Percentiles rank a stretch among this genome's conserved stretches.
phyloP scores from a whole-genome alignment of 1,140 invertebrate genomes.

The Hyposmocoma kahamanoa region DNA sequence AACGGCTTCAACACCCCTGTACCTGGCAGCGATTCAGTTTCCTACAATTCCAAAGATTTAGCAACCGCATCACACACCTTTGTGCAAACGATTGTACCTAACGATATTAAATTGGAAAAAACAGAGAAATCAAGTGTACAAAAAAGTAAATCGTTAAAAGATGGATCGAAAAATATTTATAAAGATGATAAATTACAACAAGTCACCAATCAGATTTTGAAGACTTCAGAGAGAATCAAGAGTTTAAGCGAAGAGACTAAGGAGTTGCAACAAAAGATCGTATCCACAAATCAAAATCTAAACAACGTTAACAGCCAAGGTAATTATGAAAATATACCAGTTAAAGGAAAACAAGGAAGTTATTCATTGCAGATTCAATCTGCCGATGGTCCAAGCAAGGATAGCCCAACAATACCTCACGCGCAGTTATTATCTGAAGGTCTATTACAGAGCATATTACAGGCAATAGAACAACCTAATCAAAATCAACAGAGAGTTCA shows the following conservation, averaged over 20 bases:
- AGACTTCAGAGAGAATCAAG: slow-evolving; percentile 54
- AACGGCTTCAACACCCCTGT: slow-evolving; percentile 37
- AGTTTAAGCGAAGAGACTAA: slow-evolving; percentile 56
- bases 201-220: slow-evolving; percentile 50
- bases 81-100: slow-evolving; percentile 39
- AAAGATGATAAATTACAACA: slow-evolving; percentile 38
- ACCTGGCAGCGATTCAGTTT: slow-evolving; percentile 38
- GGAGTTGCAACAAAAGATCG: slow-evolving; percentile 58
- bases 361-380: slow-evolving; percentile 85
- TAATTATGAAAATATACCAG: slow-evolving; percentile 71
- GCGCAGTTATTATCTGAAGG: slow-evolving; percentile 85
- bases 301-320: slow-evolving; percentile 22
- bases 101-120: slow-evolving; percentile 38
- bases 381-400: slow-evolving; percentile 64
- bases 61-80: slow-evolving; percentile 48
- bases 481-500: slow-evolving; percentile 24
- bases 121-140: slow-evolving; percentile 32
- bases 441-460: slow-evolving; percentile 83
- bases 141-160: slow-evolving; percentile 51
- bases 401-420: slow-evolving; percentile 72
- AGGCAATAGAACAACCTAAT: slow-evolving; percentile 57
- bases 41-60: slow-evolving; percentile 45
- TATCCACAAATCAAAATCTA: slow-evolving; percentile 37
- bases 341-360: slow-evolving; percentile 76
- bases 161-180: slow-evolving; percentile 32